Evolutionary conservation across 1,140 invertebrate genomes (phyloP), one percentile per base, ranked within the genome.

Genomic region (Muscidifurax raptorellus): DNA sequence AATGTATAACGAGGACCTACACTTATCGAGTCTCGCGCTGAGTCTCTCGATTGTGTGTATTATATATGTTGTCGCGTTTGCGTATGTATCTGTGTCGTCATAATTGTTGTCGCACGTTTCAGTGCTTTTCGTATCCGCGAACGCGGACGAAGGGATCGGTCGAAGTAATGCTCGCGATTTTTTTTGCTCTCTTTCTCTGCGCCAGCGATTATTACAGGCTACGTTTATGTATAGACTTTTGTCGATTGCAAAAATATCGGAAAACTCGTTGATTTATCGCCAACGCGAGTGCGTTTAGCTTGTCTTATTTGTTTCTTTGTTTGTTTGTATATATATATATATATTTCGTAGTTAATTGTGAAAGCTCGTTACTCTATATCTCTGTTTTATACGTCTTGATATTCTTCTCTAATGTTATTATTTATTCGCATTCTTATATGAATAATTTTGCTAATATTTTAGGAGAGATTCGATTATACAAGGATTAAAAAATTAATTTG

Each of bases 231-330:
- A 79, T 40, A 74, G 69, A 79, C 32, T 84, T 78, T 78, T 71
- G 22, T 80, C 44, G 44, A 81, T 85, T 78, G 80, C 80, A 85
- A 85, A 85, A 85, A 85, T 85, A 85, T 85, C 80, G 72, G 75
- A 32, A 78, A 82, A 72, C 66, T 82, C 44, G 84, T 36, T 44
- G 7, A 76, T 71, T 82, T 12, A 64, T 77, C 67, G 28, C 40
- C 40, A 44, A 85, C 30, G 69, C 59, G 79, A 76, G 52, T 80
- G 67, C 59, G 47, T 75, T 75, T 66, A 72, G 64, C 1, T 66
- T 30, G 25, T 76, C 25, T 80, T 80, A 72, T 84, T 74, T 74
- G 40, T 81, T 18, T 74, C 7, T 10, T 85, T 69, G 28, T 22
- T 77, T 40, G 36, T n/a, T n/a, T 40, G 36, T 40, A 40, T 47